Conservation (phyloP, 35 echinoderm and acorn worm genomes). For the Ophioderma brevispina region DNA sequence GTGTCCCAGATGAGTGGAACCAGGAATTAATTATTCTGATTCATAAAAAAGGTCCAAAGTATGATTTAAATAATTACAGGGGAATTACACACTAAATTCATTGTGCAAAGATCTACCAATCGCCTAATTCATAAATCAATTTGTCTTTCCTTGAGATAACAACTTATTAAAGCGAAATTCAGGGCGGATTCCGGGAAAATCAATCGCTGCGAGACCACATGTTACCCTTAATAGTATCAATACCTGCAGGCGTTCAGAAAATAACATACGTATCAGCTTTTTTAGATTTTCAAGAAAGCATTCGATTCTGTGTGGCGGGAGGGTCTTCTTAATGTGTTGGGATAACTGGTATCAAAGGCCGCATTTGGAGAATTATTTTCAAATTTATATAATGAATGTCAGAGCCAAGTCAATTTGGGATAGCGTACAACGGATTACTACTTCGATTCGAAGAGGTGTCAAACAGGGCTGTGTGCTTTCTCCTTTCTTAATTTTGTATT, state of each 20-base stretch:
- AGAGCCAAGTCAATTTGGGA: not conserved
- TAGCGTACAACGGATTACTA: not conserved
- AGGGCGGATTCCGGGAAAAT: not conserved
- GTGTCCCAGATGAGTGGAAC: slow-evolving; percentile 5
- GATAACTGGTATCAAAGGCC: not conserved
- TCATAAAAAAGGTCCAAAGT: not conserved
- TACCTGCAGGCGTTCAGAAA: not conserved
- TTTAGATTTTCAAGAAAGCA: slow-evolving; percentile 8
- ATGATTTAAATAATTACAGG: slow-evolving; percentile 14
- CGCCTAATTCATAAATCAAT: not conserved
- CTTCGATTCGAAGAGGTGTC: not conserved
- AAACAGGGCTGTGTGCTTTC: not conserved
- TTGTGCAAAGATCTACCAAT: not conserved
- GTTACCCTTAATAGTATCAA: not conserved
- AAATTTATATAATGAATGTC: not conserved
- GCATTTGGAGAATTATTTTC: not conserved
- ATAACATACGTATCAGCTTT: not conserved
- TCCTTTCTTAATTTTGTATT: not conserved
- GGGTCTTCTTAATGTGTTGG: not conserved
- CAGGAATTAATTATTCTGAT: not conserved
- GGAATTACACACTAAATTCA: not conserved
- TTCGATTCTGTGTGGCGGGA: slow-evolving; percentile 11
- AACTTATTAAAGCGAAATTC: not conserved
- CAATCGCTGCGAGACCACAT: not conserved
- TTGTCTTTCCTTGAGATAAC: not conserved